Evolutionary conservation across 2,888 invertebrate genomes (phyloP), one percentile per base, ranked within the genome.

Genomic region (Bibio marci): DNA sequence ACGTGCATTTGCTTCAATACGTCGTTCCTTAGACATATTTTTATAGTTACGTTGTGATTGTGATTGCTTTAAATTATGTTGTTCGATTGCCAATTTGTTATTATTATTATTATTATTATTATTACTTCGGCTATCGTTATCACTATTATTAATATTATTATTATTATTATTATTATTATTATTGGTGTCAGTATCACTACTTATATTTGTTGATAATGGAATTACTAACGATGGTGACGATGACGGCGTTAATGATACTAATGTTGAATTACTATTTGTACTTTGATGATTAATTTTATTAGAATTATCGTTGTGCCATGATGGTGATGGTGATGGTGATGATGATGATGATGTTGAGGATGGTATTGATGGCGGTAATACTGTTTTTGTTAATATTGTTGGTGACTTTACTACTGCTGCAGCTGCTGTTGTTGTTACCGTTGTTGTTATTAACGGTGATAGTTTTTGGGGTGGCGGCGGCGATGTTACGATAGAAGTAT

Each of bases 1-100:
- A 5, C 92, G 67, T 0, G 92, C 92, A 55, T 94, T 94, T 1
- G 92, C 92, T 57, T 94, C 92, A 53, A 92, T 87, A 46, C 92
- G 68, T 47, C 92, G 65, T 56, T 91, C 91, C 15, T 88, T 69
- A 0, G 87, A 92, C 90, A 92, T 91, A 57, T 90, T 92, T 56
- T 92, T 92, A 62, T 92, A 92, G 57, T 91, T 91, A 46, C 87
- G 68, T 52, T 86, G 83, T 45, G 82, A 77, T 39, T 17, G 11
- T 30, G 13, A 25, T 19, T 19, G 30, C 4, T 32, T 4, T 10
- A 5, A 14, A 14, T 32, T 7, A 32, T 15, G 32, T 8, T 27
- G 25, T n/a, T n/a, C n/a, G n/a, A 6, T 36, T 27, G 17, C 15
- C 22, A 26, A 25, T 26, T 12, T 34, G 13, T 22, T 25, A n/a